Conservation (phyloP, 2,113 vertebrate genomes). For the Atractosteus spatula region DNA sequence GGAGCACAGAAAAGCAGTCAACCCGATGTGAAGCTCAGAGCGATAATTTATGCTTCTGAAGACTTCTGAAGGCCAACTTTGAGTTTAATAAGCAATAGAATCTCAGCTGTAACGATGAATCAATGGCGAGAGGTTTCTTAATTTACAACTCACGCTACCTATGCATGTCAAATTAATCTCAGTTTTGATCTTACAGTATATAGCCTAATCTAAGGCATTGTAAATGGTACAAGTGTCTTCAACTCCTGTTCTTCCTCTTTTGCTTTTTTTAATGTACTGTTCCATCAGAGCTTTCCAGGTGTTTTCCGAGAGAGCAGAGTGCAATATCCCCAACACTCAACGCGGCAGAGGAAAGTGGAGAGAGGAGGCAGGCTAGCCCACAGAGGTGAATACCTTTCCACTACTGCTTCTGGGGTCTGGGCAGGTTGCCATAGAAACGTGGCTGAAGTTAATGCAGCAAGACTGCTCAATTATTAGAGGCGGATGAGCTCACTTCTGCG, state of each 20-base stretch:
- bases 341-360: constrained; percentile 31
- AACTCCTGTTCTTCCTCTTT: constrained; percentile 32
- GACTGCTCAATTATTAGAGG: constrained; percentile 64
- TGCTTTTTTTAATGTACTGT: constrained; percentile 41
- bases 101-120: too few species aligned
- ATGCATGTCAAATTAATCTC: too few species aligned
- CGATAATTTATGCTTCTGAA: too few species aligned
- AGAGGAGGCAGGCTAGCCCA: constrained; percentile 33
- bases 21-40: too few species aligned
- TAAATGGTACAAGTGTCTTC: background rate
- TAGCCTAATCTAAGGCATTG: too few species aligned
- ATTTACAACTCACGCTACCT: too few species aligned
- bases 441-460: constrained; percentile 56
- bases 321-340: constrained; percentile 39
- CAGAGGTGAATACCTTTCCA: constrained; percentile 37
- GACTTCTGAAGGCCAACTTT: too few species aligned
- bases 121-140: too few species aligned
- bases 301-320: constrained; percentile 19
- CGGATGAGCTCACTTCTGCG: constrained; percentile 51
- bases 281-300: constrained; percentile 22
- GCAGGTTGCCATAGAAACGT: constrained; percentile 53
- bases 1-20: too few species aligned
- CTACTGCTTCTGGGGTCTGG: constrained; percentile 41
- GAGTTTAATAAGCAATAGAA: too few species aligned
- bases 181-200: too few species aligned